Evolutionary conservation across 2,113 vertebrate genomes (phyloP), one percentile per base, ranked within the genome.

Genomic region (Sylvietta virens): DNA sequence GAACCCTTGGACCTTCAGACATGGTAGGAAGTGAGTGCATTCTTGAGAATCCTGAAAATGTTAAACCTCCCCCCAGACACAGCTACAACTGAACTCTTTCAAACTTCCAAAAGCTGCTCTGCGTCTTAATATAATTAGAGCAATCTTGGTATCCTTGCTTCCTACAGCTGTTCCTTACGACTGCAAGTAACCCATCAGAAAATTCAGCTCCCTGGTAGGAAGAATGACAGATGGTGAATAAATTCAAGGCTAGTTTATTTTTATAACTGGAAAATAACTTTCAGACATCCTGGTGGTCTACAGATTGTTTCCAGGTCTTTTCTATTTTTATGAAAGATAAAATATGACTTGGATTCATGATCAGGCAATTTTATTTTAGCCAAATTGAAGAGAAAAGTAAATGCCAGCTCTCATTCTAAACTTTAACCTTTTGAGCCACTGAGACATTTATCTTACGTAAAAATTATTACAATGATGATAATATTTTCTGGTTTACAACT

Each of bases 191-290:
- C 62, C 76, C 64, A 24, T 45, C 60, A 78, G 90, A 97, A 96
- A 94, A 85, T 65, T 81, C 86, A 91, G 51, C 39, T 88, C 42
- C 21, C 69, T 80, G 45, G n/a, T 87, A 78, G 92, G 73, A 92
- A 95, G 60, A 90, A 60, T 87, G 71, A 95, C 94, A 96, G 88
- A 91, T 94, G 84, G 94, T 58, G 80, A 96, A 94, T 92, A 95
- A 96, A 97, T 93, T 94, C 66, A 97, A 90, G 80, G 50, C 60
- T 66, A 42, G 44, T 82, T 95, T 94, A 92, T 94, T 94, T 97
- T 86, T 93, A 96, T 87, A 92, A 73, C 81, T 88, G 70, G 53
- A 96, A 96, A 96, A 94, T 95, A 86, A 94, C 76, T 96, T 96
- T 96, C 87, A 96, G 54, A 30, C 66, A 92, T 96, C 88, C 64